Evolutionary conservation across 1,140 invertebrate genomes (phyloP), one percentile per base, ranked within the genome.

Genomic region (Grapholita molesta): DNA sequence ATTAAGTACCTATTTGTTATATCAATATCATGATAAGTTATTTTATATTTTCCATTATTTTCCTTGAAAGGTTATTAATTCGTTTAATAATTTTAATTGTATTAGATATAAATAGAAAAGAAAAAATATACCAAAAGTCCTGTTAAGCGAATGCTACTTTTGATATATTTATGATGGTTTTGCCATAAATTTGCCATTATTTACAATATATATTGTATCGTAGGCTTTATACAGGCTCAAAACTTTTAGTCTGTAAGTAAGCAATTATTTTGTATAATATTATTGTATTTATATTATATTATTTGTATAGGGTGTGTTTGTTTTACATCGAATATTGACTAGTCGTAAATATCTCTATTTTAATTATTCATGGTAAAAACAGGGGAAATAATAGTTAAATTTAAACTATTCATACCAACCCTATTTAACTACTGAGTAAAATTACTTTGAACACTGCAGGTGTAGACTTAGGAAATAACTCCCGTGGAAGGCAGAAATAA

Each of bases 101-200:
- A 15, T 15, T 42, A 15, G 38, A 15, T 15, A 42, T 18, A 42
- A 15, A n/a, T 15, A 42, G n/a, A 5, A n/a, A 42, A 42, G n/a
- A 5, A 15, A 38, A 42, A 42, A 42, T 5, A 3, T 21, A 48
- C n/a, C 1, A 9, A 48, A 48, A 21, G n/a, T 48, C 18, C 42
- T 48, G 8, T 7, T 8, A 9, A 21, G 42, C 42, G 7, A 48
- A 21, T 48, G 18, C 38, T 21, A 23, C 28, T 55, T 28, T 32
- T 33, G 15, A 64, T 64, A 4, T 38, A 67, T 66, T 72, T 72
- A 72, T 69, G 25, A 66, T 35, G 65, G 21, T 42, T 38, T n/a
- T 68, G 53, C 53, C 53, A 53, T 68, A 68, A n/a, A 25, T 32
- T 68, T 57, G 53, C 66, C 42, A 53, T 68, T 68, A 32, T 33